phyloP scores from a whole-genome alignment of 2,888 invertebrate species.

The Brachyopa scutellaris region DNA sequence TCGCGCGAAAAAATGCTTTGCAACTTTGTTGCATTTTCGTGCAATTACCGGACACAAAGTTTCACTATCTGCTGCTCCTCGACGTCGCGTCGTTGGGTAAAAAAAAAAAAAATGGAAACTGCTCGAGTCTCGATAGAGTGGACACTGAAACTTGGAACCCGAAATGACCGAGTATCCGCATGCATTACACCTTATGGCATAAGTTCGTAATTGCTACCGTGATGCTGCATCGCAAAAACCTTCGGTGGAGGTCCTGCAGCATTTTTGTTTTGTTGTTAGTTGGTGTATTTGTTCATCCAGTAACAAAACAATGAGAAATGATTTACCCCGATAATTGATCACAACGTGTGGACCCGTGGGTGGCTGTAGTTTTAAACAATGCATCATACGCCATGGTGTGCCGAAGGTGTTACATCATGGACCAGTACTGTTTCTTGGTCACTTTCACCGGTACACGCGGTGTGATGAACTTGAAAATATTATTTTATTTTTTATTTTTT shows the following conservation, averaged over 20 bases:
- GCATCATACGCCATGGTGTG: conserved; percentile 35
- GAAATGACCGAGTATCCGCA: conserved; percentile 39
- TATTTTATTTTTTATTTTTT: background rate
- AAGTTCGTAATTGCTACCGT: conserved; percentile 54
- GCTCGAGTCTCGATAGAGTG: no score
- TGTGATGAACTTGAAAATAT: conserved; percentile 36
- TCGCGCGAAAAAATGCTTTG: no score
- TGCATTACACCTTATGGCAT: conserved; percentile 43
- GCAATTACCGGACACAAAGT: conserved; percentile 32
- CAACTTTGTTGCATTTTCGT: conserved; percentile 59
- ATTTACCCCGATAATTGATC: conserved; percentile 29
- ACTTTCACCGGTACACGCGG: conserved; percentile 41
- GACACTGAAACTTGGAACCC: conserved; percentile 2
- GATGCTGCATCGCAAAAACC: conserved; percentile 24
- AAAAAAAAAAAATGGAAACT: no score
- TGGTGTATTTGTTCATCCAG: background rate
- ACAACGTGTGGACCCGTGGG: conserved; percentile 7
- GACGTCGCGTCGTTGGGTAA: no score
- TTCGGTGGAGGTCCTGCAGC: conserved; percentile 51
- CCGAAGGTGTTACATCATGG: conserved; percentile 58
- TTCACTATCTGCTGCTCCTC: no score
- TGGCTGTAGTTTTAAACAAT: background rate
- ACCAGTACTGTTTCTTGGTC: conserved; percentile 37
- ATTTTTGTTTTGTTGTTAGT: conserved; percentile 32
- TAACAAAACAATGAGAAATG: conserved; percentile 14